These are phyloP conservation scores for Lepilemur septentrionalis DNA, from an alignment of 2,797 vertebrate genomes.

Conservation along the genomic window DNA sequence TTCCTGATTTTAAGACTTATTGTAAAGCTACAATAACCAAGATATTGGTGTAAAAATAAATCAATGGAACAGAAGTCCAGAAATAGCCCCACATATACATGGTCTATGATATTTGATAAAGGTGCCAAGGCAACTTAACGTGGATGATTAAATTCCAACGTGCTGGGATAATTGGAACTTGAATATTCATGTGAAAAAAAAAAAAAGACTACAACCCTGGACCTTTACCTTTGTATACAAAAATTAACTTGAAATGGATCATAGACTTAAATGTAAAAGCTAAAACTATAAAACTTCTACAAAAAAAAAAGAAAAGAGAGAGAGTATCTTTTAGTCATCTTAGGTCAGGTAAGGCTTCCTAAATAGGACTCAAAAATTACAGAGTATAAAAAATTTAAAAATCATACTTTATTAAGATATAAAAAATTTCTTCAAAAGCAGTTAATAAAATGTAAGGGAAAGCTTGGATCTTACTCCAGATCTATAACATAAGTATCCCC, in stretches of 20 bases:
- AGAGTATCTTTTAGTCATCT: background rate
- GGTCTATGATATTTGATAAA: background rate
- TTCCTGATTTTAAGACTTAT: background rate
- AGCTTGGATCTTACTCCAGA: background rate
- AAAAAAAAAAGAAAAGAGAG: background rate
- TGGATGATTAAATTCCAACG: background rate
- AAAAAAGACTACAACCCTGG: background rate
- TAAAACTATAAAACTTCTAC: background rate
- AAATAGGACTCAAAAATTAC: conserved; percentile 4
- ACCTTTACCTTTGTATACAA: background rate
- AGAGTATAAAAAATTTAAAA: background rate
- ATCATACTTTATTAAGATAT: background rate
- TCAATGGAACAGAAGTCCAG: background rate
- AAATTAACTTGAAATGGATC: background rate
- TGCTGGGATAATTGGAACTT: background rate
- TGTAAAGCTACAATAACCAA: background rate
- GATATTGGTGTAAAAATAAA: background rate
- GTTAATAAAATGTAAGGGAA: background rate
- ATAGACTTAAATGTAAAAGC: background rate
- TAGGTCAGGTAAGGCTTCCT: background rate
- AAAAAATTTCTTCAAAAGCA: background rate
- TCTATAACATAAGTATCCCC: background rate
- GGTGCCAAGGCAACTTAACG: background rate
- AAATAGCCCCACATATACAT: background rate
- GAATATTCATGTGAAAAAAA: background rate